These are phyloP conservation scores for Lithosia quadra DNA, from an alignment of 2,888 invertebrate genomes.

Conservation along the genomic window DNA sequence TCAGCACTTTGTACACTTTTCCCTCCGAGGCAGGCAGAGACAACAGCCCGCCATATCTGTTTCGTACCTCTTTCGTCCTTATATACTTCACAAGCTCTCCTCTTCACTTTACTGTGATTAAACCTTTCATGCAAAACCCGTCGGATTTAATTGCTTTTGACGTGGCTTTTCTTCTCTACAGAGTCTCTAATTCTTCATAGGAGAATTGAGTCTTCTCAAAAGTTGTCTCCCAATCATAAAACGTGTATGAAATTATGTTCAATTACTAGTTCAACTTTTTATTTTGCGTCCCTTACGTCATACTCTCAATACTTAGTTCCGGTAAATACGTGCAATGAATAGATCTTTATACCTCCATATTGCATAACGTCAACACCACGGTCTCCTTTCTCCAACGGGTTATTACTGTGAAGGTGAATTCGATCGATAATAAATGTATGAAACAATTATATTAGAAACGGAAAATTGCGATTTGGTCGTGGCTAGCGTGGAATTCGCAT, in stretches of 20 bases:
- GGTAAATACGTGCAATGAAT: constrained; percentile 45
- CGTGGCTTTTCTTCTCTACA: too few relatives aligned
- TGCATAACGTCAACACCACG: constrained; percentile 39
- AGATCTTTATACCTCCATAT: constrained; percentile 41
- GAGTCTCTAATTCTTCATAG: background rate
- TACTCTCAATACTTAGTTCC: constrained; percentile 48
- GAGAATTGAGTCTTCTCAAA: background rate
- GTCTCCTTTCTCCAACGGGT: constrained; percentile 46
- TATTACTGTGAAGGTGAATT: constrained; percentile 49
- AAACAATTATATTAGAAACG: constrained; percentile 48
- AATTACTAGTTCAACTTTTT: constrained; percentile 39
- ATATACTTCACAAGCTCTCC: too few relatives aligned
- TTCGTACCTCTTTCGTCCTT: too few relatives aligned
- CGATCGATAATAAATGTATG: constrained; percentile 48
- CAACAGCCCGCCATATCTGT: too few relatives aligned
- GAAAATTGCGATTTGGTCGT: constrained; percentile 42
- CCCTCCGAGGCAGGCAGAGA: too few relatives aligned
- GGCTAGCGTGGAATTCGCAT: constrained; percentile 37
- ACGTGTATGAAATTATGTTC: constrained; percentile 30
- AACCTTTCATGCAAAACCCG: too few relatives aligned
- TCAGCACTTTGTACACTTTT: too few relatives aligned
- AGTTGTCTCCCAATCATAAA: constrained; percentile 5
- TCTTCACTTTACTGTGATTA: too few relatives aligned
- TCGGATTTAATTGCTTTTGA: too few relatives aligned
- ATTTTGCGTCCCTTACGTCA: constrained; percentile 42